Evolutionary conservation across 1,140 invertebrate genomes (phyloP), one percentile per base, ranked within the genome.

Genomic region (Apis florea): DNA sequence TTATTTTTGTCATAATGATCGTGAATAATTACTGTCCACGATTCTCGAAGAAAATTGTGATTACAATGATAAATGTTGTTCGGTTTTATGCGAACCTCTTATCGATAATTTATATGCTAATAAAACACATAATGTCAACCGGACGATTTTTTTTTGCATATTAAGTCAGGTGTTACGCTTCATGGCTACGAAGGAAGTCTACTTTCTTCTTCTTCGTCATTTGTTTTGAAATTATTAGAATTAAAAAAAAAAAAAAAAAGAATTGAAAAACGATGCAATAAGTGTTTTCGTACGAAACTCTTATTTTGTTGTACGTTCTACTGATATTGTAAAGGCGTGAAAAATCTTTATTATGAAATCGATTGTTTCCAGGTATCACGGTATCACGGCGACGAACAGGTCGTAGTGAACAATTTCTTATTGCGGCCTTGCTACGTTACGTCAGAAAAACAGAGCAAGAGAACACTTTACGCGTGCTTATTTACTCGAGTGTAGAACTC

Each of bases 391-490:
- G 74, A 79, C 72, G 72, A 67, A 68, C 75, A 67, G 31, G 53
- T 78, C 70, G 56, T 59, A 26, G 51, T 24, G 67, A 81, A 82
- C 85, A 77, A 82, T 85, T 79, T 79, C 85, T 86, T 74, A 54
- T 40, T 63, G 51, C 89, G 89, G 86, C 89, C 89, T 90, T 90
- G 88, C 86, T 79, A 84, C 77, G 83, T 90, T 90, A 89, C 89
- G 84, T 88, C 89, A 88, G 79, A 70, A 87, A 89, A 89, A 79
- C 86, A 84, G 84, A 89, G 78, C 86, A 85, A 73, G 78, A 82
- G 86, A 73, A 69, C 83, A 78, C 70, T 79, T 86, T 83, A 83
- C 31, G 54, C 31, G 26, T 68, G 71, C 31, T 40, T 40, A 40
- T 40, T 40, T 69, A 76, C n/a, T 56, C 47, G 54, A 69, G 66